Percentiles rank a stretch among this genome's conserved stretches.
These are phyloP conservation scores for Diarsia dahlii DNA, from an alignment of 2,888 invertebrate genomes.

Conservation along the genomic window DNA sequence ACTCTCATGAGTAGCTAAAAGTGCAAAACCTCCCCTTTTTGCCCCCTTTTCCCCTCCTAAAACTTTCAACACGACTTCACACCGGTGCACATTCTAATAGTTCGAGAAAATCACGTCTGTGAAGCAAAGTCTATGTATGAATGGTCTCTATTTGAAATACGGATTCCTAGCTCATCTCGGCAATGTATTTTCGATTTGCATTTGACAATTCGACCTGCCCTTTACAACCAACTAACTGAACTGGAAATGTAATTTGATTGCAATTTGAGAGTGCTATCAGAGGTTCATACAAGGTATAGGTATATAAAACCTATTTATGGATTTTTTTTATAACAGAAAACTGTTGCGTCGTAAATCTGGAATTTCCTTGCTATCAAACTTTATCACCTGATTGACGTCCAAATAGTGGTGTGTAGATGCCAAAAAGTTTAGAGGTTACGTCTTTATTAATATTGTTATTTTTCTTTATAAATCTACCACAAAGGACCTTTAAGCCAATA, in stretches of 20 bases:
- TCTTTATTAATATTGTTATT: constrained; percentile 22
- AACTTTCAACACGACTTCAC: background rate
- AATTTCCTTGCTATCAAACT: constrained; percentile 56
- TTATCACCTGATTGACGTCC: constrained; percentile 55
- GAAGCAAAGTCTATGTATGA: constrained; percentile 26
- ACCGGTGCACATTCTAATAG: background rate
- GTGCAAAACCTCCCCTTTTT: too few species aligned
- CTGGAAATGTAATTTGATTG: background rate
- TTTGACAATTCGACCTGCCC: background rate
- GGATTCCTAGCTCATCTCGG: constrained; percentile 6
- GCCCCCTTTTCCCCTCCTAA: too few species aligned
- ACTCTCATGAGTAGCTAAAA: too few species aligned
- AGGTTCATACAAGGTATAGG: background rate
- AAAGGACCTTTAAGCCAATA: background rate
- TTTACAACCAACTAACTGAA: background rate
- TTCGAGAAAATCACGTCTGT: constrained; percentile 5
- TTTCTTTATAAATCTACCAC: background rate
- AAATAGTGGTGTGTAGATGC: constrained; percentile 37
- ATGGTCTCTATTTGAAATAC: constrained; percentile 20
- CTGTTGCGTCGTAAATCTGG: constrained; percentile 52
- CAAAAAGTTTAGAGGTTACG: constrained; percentile 26
- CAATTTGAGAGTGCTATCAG: background rate
- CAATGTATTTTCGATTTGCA: constrained; percentile 17
- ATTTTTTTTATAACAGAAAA: constrained; percentile 51
- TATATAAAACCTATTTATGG: constrained; percentile 34